These are phyloP conservation scores for Drosophila trapezifrons DNA, from an alignment of 1,140 invertebrate genomes.

Conservation along the genomic window DNA sequence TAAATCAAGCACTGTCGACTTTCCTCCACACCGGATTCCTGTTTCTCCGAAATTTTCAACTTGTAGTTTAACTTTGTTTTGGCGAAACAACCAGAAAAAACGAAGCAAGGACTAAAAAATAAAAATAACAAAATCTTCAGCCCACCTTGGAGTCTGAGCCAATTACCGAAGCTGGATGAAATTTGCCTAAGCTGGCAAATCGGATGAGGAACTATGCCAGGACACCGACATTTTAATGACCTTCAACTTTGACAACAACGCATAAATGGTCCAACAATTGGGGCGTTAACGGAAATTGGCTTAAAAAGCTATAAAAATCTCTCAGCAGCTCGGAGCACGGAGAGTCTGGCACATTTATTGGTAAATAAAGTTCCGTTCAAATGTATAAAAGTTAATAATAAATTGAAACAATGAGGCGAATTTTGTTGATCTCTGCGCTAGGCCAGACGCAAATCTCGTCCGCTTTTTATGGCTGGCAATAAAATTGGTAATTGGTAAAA, in stretches of 20 bases:
- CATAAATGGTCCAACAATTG: conserved; percentile 62
- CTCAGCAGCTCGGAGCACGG: background rate
- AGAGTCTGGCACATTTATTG: conserved; percentile 62
- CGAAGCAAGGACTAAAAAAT: background rate
- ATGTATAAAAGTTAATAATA: conserved; percentile 79
- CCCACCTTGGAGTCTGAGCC: conserved; percentile 21
- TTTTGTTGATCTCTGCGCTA: conserved; percentile 59
- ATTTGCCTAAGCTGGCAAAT: conserved; percentile 47
- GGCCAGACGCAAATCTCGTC: conserved; percentile 25
- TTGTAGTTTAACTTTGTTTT: conserved; percentile 39
- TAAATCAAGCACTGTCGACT: conserved; percentile 50
- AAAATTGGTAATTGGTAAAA: conserved; percentile 69
- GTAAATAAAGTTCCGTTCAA: conserved; percentile 71
- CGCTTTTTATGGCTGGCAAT: conserved; percentile 68
- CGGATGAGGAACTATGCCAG: conserved; percentile 41
- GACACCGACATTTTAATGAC: conserved; percentile 68
- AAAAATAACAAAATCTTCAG: conserved; percentile 2
- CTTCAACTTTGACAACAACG: conserved; percentile 65
- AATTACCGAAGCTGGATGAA: conserved; percentile 50
- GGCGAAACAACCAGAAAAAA: conserved; percentile 4
- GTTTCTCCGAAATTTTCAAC: conserved; percentile 43
- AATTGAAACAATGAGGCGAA: conserved; percentile 78
- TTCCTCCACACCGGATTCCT: conserved; percentile 29
- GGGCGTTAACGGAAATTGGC: conserved; percentile 80
- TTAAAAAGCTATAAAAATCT: conserved; percentile 75